Conservation (phyloP, 2,888 invertebrate genomes). For the Napeogenes inachia region DNA sequence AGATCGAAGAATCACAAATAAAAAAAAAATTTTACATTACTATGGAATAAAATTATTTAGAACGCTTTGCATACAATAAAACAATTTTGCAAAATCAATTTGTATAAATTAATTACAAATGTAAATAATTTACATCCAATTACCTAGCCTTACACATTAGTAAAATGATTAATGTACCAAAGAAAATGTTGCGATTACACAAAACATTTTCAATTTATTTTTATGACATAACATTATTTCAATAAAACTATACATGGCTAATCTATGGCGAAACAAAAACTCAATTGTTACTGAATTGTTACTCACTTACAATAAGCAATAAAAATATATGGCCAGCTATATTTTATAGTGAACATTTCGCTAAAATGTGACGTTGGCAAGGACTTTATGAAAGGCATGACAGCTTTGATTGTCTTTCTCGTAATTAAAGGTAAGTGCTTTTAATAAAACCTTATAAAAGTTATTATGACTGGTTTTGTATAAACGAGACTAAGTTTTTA, state of each 20-base stretch:
- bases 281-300: neutral
- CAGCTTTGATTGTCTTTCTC: conserved; percentile 26
- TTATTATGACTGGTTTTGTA: conserved; percentile 19
- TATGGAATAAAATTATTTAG: neutral
- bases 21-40: neutral
- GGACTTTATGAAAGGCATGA: conserved; percentile 28
- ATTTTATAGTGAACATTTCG: conserved; percentile 22
- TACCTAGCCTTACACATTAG: too few species aligned
- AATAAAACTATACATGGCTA: neutral
- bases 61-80: neutral
- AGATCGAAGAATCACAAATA: neutral
- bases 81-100: neutral
- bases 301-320: conserved; percentile 17
- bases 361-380: conserved; percentile 24
- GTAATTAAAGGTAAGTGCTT: conserved; percentile 31
- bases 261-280: neutral
- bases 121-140: too few species aligned
- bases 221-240: conserved; percentile 2
- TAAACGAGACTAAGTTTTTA: conserved; percentile 16
- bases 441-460: conserved; percentile 20
- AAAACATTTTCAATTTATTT: neutral
- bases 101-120: neutral
- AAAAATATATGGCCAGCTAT: conserved; percentile 23
- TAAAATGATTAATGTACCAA: too few species aligned
- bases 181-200: too few species aligned